Evolutionary conservation across 2,888 invertebrate genomes (phyloP), one percentile per base, ranked within the genome.

Genomic region (Cordylochernes scorpioides): DNA sequence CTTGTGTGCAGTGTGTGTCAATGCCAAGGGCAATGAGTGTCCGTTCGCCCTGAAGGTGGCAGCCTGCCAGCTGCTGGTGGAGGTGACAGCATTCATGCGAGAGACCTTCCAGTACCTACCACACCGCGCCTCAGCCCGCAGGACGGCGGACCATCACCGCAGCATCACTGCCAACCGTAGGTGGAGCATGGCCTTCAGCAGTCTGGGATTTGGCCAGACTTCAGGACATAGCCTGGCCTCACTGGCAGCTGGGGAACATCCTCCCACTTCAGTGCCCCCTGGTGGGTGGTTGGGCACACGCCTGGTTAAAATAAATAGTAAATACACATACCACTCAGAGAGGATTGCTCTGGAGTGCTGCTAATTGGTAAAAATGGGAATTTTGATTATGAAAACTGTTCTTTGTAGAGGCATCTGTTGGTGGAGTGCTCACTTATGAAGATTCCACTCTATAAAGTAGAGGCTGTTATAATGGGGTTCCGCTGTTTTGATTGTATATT

Each of bases 51-150:
- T 99, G 28, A 70, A 88, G 46, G 61, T 94, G 42, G 65, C 94
- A 25, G 91, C 91, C 3, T 91, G 91, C 50, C 69, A 82, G 31
- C 61, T 99, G 13, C 61, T 99, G n/a, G 66, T 77, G 47, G 97
- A 99, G 61, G 84, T 99, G 32, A 94, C 97, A 0, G 67, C 88
- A 0, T 99, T 94, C 53, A 60, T 99, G 29, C 63, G 97, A 10
- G 97, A 99, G 57, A 84, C 88, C 0, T 94, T 91, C 54, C 80
- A 82, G 49, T 52, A 57, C 35, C 49, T 64, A 25, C 63, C 63
- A 8, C 41, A 37, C 15, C 46, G 47, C 27, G 39, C 43, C n/a
- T 42, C 42, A 9, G 40, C 44, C n/a, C 34, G 41, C 15, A 40
- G 46, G 24, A 35, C 45, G 31, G 45, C 49, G 45, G 47, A 51